A percentile compares a stretch with the other conserved stretches of the same genome.
These are phyloP conservation scores for Vanessa tameamea DNA, from an alignment of 1,140 invertebrate species.

Conservation along the genomic window DNA sequence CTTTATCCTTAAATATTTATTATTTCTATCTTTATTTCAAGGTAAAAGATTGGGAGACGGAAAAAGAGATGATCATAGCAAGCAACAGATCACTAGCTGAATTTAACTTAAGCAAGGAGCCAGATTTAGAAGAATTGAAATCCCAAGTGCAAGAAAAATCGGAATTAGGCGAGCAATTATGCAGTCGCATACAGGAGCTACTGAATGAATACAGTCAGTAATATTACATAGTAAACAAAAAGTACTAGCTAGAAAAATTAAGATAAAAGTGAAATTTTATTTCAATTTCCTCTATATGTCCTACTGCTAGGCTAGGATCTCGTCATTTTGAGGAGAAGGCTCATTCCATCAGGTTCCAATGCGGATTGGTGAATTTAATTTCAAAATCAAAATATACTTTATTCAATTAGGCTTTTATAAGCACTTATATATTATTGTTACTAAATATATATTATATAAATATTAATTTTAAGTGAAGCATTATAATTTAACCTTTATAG, in stretches of 20 bases:
- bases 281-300: too few relatives aligned
- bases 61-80: conserved; percentile 92
- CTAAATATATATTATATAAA: too few relatives aligned
- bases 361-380: too few relatives aligned
- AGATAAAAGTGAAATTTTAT: too few relatives aligned
- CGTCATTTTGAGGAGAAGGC: too few relatives aligned
- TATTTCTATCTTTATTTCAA: conserved; percentile 53
- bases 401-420: too few relatives aligned
- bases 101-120: conserved; percentile 91
- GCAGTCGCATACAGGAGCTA: conserved; percentile 85
- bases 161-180: conserved; percentile 85
- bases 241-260: neutral
- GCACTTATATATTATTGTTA: too few relatives aligned
- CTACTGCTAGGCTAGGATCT: too few relatives aligned
- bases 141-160: conserved; percentile 85
- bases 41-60: conserved; percentile 89
- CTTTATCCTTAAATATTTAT: neutral
- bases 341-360: too few relatives aligned
- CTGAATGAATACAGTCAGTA: conserved; percentile 84
- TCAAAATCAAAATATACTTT: too few relatives aligned
- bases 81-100: conserved; percentile 93
- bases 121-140: conserved; percentile 87
- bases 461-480: too few relatives aligned
- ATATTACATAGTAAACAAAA: neutral
- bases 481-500: neutral